Conservation (phyloP, 1,140 invertebrate genomes). For the Drosophila arawakana region DNA sequence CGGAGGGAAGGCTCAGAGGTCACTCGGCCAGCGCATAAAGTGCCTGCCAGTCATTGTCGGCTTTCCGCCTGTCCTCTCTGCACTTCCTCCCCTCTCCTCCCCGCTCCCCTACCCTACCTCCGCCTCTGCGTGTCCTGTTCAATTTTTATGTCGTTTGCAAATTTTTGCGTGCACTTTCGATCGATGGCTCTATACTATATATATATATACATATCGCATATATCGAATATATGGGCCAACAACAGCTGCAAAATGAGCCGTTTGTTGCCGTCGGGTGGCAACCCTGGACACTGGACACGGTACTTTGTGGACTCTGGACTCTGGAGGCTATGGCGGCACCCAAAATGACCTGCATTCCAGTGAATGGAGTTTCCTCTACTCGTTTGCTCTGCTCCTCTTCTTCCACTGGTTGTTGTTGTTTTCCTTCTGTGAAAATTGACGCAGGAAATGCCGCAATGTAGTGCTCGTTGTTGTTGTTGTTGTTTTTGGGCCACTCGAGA, state of each 20-base stretch:
- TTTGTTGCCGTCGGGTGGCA: conserved; percentile 11
- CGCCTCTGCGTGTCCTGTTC: conserved; percentile 52
- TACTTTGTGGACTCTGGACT: not conserved
- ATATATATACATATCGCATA: not conserved
- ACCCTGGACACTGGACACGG: too few species aligned
- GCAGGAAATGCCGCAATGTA: conserved; percentile 68
- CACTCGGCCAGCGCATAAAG: conserved; percentile 53
- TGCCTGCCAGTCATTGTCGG: conserved; percentile 72
- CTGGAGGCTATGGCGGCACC: conserved; percentile 7
- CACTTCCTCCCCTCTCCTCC: not conserved
- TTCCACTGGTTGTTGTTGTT: conserved; percentile 28
- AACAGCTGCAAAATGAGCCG: conserved; percentile 38
- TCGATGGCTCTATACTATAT: conserved; percentile 33
- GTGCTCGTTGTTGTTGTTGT: conserved; percentile 8
- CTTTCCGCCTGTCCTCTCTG: not conserved
- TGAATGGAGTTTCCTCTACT: conserved; percentile 26
- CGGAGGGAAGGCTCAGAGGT: conserved; percentile 20
- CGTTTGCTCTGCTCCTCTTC: conserved; percentile 10
- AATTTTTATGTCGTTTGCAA: conserved; percentile 49
- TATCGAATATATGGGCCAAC: conserved; percentile 4
- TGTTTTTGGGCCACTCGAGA: conserved; percentile 16
- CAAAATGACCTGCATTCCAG: conserved; percentile 60
- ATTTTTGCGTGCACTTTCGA: conserved; percentile 63
- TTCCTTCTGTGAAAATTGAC: conserved; percentile 69
- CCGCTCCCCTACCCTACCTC: not conserved